Conservation (phyloP, 2,888 invertebrate genomes). For the Epirrhoe alternata region DNA sequence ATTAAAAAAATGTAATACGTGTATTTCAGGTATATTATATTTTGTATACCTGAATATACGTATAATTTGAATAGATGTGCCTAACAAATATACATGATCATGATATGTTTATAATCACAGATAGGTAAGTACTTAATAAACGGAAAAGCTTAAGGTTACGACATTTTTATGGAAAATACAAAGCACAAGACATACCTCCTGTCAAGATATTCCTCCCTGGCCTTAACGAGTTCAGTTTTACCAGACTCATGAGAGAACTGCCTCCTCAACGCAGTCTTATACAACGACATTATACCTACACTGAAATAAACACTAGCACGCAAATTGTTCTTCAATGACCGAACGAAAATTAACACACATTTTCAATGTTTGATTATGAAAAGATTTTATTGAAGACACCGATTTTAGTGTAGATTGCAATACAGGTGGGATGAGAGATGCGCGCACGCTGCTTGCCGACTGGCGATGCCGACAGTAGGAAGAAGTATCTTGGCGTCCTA, state of each 20-base stretch:
- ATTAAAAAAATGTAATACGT: no score
- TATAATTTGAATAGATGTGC: no score
- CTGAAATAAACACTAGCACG: conserved; percentile 24
- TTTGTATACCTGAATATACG: no score
- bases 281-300: conserved; percentile 46
- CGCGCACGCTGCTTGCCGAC: conserved; percentile 53
- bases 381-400: conserved; percentile 36
- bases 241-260: conserved; percentile 80
- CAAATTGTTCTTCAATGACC: conserved; percentile 20
- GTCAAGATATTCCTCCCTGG: conserved; percentile 73
- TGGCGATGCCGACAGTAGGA: conserved; percentile 53
- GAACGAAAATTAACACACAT: conserved; percentile 10
- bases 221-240: conserved; percentile 69
- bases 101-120: no score
- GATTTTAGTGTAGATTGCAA: conserved; percentile 35
- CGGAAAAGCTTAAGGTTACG: background rate
- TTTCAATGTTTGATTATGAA: conserved; percentile 34
- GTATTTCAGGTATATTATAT: no score
- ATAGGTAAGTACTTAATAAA: background rate
- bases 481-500: conserved; percentile 59
- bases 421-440: conserved; percentile 51
- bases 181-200: conserved; percentile 62
- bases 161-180: background rate
- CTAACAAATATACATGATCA: no score
- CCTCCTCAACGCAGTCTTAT: conserved; percentile 66